Evolutionary conservation across 2,113 vertebrate genomes (phyloP).

Genomic region (Butorides virescens): DNA sequence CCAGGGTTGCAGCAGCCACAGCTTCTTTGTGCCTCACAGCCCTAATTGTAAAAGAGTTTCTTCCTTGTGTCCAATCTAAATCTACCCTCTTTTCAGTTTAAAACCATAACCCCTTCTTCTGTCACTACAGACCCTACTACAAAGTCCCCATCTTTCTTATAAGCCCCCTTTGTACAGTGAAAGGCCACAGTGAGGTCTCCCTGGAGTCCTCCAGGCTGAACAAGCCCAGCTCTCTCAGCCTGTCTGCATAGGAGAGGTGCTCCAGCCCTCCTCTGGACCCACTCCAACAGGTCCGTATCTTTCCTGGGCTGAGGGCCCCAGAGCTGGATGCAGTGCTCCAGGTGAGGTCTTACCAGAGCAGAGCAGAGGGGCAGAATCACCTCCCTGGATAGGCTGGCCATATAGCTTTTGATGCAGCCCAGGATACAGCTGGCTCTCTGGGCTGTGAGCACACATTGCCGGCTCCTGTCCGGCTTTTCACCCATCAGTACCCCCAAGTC

Average conservation of each 20-base stretch:
- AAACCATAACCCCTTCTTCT: background rate
- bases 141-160: background rate
- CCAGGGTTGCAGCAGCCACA: background rate
- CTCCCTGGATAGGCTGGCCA: rapidly evolving
- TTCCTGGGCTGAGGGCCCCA: background rate
- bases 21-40: background rate
- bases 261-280: background rate
- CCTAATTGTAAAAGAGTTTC: background rate
- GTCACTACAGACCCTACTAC: background rate
- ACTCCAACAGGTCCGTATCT: background rate
- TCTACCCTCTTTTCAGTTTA: background rate
- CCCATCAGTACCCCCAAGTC: background rate
- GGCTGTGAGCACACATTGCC: rapidly evolving
- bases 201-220: background rate
- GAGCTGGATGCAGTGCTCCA: rapidly evolving
- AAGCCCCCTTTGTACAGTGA: background rate
- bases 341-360: background rate
- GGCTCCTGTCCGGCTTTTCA: background rate
- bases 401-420: rapidly evolving
- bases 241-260: background rate
- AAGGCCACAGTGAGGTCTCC: background rate
- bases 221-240: background rate
- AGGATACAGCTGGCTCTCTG: rapidly evolving
- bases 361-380: background rate
- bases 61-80: background rate